Evolutionary conservation across 1,140 invertebrate species (phyloP).

Genomic region (Microvelia longipes): DNA sequence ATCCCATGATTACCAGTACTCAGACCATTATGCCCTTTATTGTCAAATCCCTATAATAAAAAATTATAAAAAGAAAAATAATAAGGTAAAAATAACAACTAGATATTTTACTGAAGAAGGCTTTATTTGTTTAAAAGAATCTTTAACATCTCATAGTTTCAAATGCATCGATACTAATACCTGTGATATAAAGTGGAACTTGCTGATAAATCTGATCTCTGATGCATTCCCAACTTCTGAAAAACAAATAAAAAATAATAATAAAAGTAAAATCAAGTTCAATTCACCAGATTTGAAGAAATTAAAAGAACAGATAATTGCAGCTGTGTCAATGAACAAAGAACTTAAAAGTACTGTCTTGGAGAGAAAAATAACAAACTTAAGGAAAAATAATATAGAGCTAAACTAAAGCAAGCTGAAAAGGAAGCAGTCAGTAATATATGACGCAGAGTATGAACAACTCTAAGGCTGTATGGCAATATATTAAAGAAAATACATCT

Average conservation of each 20-base stretch:
- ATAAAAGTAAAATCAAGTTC: background rate
- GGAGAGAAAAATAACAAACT: background rate
- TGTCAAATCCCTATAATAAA: background rate
- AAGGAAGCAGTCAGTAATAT: too few species aligned
- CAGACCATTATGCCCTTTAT: background rate
- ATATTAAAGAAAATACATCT: too few species aligned
- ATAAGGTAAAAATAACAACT: background rate
- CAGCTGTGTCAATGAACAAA: background rate
- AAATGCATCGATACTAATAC: background rate
- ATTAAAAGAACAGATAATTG: background rate
- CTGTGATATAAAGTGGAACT: background rate
- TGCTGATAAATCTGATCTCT: background rate
- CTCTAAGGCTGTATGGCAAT: too few species aligned
- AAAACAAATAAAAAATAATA: background rate
- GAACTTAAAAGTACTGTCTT: background rate
- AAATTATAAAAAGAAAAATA: background rate
- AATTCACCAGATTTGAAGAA: background rate
- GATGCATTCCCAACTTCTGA: background rate
- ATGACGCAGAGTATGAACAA: too few species aligned
- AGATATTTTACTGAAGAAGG: background rate
- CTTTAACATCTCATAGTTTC: background rate
- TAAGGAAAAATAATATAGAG: too few species aligned
- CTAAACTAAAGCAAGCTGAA: too few species aligned
- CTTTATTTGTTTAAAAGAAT: background rate
- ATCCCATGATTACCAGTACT: background rate